A percentile compares a stretch with the other conserved stretches of the same genome.
Evolutionary conservation across 2,113 vertebrate species (phyloP).

Genomic region (Dipodomys spectabilis): DNA sequence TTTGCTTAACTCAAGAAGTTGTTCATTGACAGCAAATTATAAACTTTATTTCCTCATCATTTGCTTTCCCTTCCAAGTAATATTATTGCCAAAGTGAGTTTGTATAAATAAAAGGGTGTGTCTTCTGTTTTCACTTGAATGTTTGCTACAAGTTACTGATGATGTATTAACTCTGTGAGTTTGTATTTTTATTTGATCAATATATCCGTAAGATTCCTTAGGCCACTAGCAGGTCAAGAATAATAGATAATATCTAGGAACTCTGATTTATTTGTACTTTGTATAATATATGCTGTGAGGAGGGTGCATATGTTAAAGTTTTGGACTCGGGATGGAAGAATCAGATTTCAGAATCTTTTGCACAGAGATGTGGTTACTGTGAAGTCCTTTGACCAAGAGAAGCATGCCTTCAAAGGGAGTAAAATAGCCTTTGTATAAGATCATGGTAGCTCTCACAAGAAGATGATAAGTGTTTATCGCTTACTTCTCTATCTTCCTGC

Average conservation of each 20-base stretch:
- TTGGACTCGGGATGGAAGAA: not conserved
- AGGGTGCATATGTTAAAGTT: not conserved
- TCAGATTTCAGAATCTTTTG: not conserved
- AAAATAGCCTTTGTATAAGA: not conserved
- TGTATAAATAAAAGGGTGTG: not conserved
- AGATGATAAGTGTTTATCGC: not conserved
- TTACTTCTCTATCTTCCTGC: not conserved
- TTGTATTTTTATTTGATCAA: not conserved
- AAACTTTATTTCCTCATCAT: not conserved
- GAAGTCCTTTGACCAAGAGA: not conserved
- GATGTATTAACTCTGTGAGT: not conserved
- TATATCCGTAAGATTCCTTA: not conserved
- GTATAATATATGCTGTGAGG: no score
- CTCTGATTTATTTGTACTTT: conserved; percentile 13
- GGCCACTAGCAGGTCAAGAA: not conserved
- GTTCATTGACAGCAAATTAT: conserved; percentile 1
- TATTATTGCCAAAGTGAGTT: not conserved
- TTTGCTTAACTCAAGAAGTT: conserved; percentile 32
- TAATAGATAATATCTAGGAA: not conserved
- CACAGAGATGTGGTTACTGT: no score
- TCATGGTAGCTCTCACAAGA: not conserved
- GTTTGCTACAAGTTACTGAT: not conserved
- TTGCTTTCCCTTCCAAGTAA: not conserved
- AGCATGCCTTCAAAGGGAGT: not conserved
- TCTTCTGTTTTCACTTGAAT: not conserved